Evolutionary conservation across 2,888 invertebrate genomes (phyloP).

Genomic region (Schrankia costaestrigalis): DNA sequence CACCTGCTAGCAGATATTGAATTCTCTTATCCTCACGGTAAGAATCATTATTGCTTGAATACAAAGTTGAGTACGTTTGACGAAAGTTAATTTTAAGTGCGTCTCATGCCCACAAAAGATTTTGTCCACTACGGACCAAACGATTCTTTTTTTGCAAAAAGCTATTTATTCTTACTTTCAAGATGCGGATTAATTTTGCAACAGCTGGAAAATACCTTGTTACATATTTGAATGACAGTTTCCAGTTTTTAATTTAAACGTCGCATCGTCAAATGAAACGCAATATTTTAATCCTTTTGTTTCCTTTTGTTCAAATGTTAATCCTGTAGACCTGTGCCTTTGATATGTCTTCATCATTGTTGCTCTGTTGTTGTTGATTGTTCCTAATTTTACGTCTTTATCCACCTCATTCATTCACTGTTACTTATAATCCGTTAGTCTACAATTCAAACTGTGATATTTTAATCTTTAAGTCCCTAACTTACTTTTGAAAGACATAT

Average conservation of each 20-base stretch:
- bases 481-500: constrained; percentile 13
- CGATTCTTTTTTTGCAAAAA: constrained; percentile 49
- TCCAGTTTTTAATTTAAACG: constrained; percentile 53
- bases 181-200: constrained; percentile 56
- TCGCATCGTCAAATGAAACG: constrained; percentile 46
- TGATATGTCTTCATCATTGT: constrained; percentile 40
- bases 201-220: constrained; percentile 55
- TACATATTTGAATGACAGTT: constrained; percentile 67
- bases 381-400: constrained; percentile 44
- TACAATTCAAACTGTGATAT: constrained; percentile 20
- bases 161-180: constrained; percentile 50
- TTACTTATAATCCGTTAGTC: constrained; percentile 37
- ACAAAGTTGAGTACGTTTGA: constrained; percentile 37
- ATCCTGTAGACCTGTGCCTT: constrained; percentile 50
- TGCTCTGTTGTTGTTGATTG: constrained; percentile 41
- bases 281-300: constrained; percentile 56
- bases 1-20: constrained; percentile 28
- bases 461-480: constrained; percentile 15
- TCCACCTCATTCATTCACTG: constrained; percentile 33
- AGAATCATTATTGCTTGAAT: constrained; percentile 24
- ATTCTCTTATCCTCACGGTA: constrained; percentile 28
- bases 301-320: constrained; percentile 45
- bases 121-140: constrained; percentile 59
- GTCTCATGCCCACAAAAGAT: constrained; percentile 67
- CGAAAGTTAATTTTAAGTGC: constrained; percentile 73